Evolutionary conservation across 2,797 vertebrate species (phyloP), one percentile per base, ranked within the genome.

Genomic region (Hirundo rustica): DNA sequence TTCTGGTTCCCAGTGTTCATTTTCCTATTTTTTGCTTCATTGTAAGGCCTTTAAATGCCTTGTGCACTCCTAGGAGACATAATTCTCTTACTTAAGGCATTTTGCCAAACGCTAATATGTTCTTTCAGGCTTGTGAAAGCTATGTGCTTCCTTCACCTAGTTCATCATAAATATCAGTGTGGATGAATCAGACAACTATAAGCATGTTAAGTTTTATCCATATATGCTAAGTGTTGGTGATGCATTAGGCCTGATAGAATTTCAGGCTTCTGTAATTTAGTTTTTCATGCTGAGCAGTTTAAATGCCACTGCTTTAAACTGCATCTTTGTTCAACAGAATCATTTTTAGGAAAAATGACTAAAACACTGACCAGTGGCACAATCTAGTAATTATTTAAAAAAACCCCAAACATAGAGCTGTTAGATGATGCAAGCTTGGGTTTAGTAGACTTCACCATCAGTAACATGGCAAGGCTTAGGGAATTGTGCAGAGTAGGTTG

Each of bases 401-500:
- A 51, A 45, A 4, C 0, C 7, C 21, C 26, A 23, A 27, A 27
- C 3, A 13, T 7, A 7, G 32, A 57, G 26, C 21, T 3, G 0
- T 71, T 71, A 45, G 12, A 22, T 0, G 1, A 19, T 30, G 5
- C 8, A 26, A 76, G 23, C 5, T 70, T 84, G 18, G 1, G 51
- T 84, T 88, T 91, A 30, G 6, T 91, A 10, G 27, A 5, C 73
- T 92, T 85, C 71, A 57, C 34, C 13, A 21, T 48, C 17, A 30
- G 26, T 74, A 20, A 14, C 5, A 13, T 79, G 26, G 11, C 26
- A 84, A 82, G 42, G 51, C 29, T 47, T 30, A 48, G 32, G 13
- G 13, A 64, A 21, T 19, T 53, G 18, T 68, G 4, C 21, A 64
- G 58, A 48, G 9, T 51, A 17, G 21, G 11, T 26, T 51, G n/a